Evolutionary conservation across 2,888 invertebrate genomes (phyloP), one percentile per base, ranked within the genome.

Genomic region (Amorpha juglandis): DNA sequence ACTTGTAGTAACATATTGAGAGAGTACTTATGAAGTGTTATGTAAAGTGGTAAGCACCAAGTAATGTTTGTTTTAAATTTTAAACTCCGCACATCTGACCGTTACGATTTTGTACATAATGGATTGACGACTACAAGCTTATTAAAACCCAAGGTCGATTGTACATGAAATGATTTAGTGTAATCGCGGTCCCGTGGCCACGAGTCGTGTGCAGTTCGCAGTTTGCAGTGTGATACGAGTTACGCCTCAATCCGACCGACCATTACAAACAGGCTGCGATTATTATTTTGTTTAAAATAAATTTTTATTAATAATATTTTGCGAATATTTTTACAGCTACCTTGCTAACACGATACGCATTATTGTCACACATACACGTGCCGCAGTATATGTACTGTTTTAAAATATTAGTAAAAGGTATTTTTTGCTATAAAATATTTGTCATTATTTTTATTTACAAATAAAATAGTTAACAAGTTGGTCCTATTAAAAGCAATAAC

Each of bases 261-360:
- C 82, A 78, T 81, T 77, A 79, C 80, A 19, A 38, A 58, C 86
- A 83, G 80, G 84, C 86, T 83, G 82, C 86, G 81, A 85, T 82
- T 87, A 89, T 89, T 89, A 90, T 90, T 91, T 90, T 90, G 90
- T 90, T 91, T 90, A 90, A 88, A 90, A 89, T 87, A 88, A 90
- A 89, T 87, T 87, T 89, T 89, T 91, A 90, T 89, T 82, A 88
- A 89, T 79, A 82, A 16, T 58, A 58, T 38, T 42, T 58, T 58
- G 38, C 42, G 38, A 38, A 58, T 58, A 38, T 42, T 58, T 16
- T 58, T 38, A 38, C 11, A 42, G 58, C 38, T 19, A 55, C 58
- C 58, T 58, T 58, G 58, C 42, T 42, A 42, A 38, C 16, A 55
- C 38, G n/a, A 16, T 16, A 55, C 42, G 58, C 38, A 53, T 53